A percentile compares a stretch with the other conserved stretches of the same genome.
phyloP scores from a whole-genome alignment of 2,113 vertebrate genomes.

The Corythornis cristatus region DNA sequence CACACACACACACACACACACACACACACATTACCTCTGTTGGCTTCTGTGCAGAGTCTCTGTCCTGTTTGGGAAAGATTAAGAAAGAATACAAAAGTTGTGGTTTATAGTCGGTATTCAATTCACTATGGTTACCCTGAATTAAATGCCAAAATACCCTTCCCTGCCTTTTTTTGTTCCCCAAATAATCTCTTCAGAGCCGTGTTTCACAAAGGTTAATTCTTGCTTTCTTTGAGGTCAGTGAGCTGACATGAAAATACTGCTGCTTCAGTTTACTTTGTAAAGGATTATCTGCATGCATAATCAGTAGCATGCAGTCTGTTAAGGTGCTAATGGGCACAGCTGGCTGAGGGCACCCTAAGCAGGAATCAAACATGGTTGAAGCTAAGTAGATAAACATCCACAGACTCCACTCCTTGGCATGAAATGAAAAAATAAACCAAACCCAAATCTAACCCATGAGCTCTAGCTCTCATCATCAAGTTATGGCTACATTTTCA shows the following conservation, averaged over 20 bases:
- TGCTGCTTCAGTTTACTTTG: background rate
- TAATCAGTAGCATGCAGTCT: background rate
- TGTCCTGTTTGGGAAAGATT: constrained; percentile 68
- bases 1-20: background rate
- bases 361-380: background rate
- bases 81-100: background rate
- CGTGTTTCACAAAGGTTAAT: background rate
- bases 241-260: background rate
- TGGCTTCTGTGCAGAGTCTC: constrained; percentile 67
- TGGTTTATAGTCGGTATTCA: background rate
- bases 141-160: background rate
- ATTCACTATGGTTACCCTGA: background rate
- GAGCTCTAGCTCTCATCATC: background rate
- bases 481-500: background rate
- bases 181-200: background rate
- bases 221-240: background rate
- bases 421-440: background rate
- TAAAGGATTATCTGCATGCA: background rate
- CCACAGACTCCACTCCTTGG: background rate
- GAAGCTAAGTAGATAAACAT: background rate
- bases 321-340: background rate
- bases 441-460: background rate
- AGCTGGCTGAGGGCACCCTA: background rate
- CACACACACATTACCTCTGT: constrained; percentile 70
- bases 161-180: background rate